Evolutionary conservation across 2,888 invertebrate species (phyloP).

Genomic region (Sepioteuthis lessoniana): DNA sequence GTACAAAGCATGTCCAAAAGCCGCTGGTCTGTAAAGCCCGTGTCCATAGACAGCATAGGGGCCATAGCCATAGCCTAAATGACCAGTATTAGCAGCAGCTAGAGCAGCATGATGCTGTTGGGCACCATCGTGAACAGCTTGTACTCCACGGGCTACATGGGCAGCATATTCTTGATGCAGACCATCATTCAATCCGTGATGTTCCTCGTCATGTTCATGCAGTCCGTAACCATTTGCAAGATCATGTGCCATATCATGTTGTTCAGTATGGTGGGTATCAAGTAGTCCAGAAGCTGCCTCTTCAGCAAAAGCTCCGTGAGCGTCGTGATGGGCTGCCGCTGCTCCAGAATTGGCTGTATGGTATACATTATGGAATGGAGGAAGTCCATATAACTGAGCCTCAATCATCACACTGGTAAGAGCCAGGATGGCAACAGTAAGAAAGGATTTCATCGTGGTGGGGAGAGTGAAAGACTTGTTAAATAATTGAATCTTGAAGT

Average conservation of each 20-base stretch:
- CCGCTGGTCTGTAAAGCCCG: neutral
- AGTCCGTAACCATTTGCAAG: neutral
- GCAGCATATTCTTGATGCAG: neutral
- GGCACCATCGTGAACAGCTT: neutral
- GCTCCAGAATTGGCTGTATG: neutral
- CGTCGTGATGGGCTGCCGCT: neutral
- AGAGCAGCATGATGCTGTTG: neutral
- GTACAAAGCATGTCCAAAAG: neutral
- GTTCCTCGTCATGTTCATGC: neutral
- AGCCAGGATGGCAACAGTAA: neutral
- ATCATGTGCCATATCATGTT: neutral
- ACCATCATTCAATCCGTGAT: neutral
- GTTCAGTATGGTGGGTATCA: neutral
- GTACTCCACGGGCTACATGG: neutral
- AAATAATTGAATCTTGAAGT: neutral
- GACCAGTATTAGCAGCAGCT: neutral
- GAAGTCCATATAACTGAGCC: neutral
- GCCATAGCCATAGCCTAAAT: neutral
- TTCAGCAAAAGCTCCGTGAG: neutral
- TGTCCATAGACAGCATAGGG: neutral
- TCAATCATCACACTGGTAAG: neutral
- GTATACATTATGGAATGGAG: neutral
- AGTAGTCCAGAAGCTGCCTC: neutral
- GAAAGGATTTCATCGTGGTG: neutral
- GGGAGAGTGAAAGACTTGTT: neutral